phyloP scores from a whole-genome alignment of 2,113 vertebrate species.

The Strigops habroptila region DNA sequence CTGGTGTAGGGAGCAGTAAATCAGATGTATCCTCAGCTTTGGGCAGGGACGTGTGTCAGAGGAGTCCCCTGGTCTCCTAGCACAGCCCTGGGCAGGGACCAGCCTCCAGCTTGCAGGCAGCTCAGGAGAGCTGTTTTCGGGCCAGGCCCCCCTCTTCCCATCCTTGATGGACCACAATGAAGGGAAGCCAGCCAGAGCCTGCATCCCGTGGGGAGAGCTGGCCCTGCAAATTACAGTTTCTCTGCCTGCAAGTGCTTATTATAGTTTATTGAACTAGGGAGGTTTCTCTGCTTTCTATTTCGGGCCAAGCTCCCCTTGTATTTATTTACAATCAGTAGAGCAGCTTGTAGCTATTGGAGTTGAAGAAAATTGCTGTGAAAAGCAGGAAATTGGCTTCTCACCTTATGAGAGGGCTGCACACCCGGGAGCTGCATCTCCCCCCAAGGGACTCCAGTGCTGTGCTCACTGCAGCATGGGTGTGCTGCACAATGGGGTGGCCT shows the following conservation, averaged over 20 bases:
- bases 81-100: neutral
- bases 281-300: constrained; percentile 35
- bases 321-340: constrained; percentile 37
- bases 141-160: neutral
- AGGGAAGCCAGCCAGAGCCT: neutral
- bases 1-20: neutral
- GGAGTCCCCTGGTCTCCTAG: fast-evolving
- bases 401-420: neutral
- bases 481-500: fast-evolving
- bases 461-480: fast-evolving
- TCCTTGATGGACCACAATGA: neutral
- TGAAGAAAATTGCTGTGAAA: constrained; percentile 33
- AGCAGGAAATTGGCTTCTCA: constrained; percentile 18
- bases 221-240: constrained; percentile 10
- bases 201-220: neutral
- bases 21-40: fast-evolving
- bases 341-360: neutral
- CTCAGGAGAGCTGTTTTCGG: fast-evolving
- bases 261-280: constrained; percentile 16
- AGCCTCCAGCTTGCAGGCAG: neutral
- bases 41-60: neutral
- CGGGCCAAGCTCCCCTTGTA: constrained; percentile 4
- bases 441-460: neutral
- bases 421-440: neutral
- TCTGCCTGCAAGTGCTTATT: constrained; percentile 22